Evolutionary conservation across 2,113 vertebrate species (phyloP).

Genomic region (Engystomops pustulosus): DNA sequence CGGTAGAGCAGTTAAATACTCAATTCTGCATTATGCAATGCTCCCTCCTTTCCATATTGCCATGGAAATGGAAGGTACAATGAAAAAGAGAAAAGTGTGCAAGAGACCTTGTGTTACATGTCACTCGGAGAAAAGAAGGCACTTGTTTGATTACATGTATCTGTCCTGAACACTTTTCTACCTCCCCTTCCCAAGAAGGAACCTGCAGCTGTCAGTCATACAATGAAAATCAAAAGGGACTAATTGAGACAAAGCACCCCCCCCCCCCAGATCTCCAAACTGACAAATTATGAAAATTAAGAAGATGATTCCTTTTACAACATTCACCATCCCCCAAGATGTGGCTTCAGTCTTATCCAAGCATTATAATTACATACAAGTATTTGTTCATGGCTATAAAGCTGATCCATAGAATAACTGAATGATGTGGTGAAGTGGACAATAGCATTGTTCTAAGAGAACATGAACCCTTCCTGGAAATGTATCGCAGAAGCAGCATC

Average conservation of each 20-base stretch:
- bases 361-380: neutral
- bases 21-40: conserved; percentile 1
- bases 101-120: conserved; percentile 40
- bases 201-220: neutral
- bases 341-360: conserved; percentile 15
- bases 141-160: too few relatives aligned
- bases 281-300: conserved; percentile 22
- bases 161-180: too few relatives aligned
- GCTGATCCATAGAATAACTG: neutral
- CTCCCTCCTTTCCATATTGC: conserved; percentile 33
- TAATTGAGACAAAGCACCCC: neutral
- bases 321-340: conserved; percentile 16
- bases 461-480: too few relatives aligned
- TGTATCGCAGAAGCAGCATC: too few relatives aligned
- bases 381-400: neutral
- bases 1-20: conserved; percentile 18
- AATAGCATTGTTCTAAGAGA: too few relatives aligned
- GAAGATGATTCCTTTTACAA: neutral
- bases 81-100: conserved; percentile 28
- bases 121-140: neutral
- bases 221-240: neutral
- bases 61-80: conserved; percentile 53
- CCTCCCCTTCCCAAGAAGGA: too few relatives aligned
- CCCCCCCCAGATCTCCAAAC: neutral
- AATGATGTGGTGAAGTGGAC: too few relatives aligned